Conservation (phyloP, 92 coral and sea anemone genomes). For the Porites cylindrica region DNA sequence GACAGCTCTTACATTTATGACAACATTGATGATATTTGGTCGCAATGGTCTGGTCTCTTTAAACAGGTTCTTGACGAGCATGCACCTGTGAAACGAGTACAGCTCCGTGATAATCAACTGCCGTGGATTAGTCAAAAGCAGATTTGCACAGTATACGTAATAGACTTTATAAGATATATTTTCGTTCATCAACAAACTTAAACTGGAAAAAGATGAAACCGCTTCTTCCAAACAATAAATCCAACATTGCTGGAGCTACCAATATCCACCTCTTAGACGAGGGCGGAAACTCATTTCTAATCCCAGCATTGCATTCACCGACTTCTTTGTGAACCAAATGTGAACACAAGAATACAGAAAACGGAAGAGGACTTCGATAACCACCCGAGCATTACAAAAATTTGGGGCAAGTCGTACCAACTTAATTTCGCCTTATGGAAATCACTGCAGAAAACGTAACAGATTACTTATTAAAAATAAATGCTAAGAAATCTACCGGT, state of each 20-base stretch:
- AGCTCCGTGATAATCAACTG: constrained; percentile 44
- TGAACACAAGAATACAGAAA: constrained; percentile 23
- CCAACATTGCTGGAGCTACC: constrained; percentile 27
- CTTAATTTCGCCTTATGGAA: constrained; percentile 7
- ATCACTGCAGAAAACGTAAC: too few relatives aligned
- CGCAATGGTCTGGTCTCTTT: neutral
- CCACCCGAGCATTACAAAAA: constrained; percentile 32
- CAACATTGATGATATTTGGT: constrained; percentile 64
- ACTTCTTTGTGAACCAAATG: constrained; percentile 44
- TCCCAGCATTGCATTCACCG: constrained; percentile 11
- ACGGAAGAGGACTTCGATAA: constrained; percentile 54
- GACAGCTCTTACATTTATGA: constrained; percentile 63
- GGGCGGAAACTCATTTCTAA: constrained; percentile 38
- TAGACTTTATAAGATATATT: constrained; percentile 68
- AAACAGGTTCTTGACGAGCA: too few relatives aligned
- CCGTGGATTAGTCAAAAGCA: constrained; percentile 67
- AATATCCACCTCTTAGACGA: constrained; percentile 61
- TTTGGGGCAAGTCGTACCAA: constrained; percentile 1
- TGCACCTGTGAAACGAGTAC: too few relatives aligned
- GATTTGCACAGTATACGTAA: constrained; percentile 50
- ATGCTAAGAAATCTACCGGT: too few relatives aligned
- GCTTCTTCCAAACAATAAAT: constrained; percentile 4
- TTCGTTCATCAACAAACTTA: constrained; percentile 35
- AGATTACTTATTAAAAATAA: too few relatives aligned
- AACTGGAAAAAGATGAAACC: constrained; percentile 70